Conservation (phyloP, 2,888 invertebrate genomes). For the Oligia latruncula region DNA sequence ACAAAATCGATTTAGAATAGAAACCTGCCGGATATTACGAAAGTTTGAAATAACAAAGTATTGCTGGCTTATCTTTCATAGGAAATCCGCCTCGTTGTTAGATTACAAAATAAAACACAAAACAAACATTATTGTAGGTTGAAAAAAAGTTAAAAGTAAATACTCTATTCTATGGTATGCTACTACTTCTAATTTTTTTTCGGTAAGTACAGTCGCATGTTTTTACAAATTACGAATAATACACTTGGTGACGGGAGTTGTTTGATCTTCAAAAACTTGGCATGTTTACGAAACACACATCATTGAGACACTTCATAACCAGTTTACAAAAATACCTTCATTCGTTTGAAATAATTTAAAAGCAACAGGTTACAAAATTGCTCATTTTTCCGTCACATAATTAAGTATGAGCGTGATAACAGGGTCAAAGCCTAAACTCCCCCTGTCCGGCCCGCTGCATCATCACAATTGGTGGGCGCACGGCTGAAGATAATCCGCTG, state of each 20-base stretch:
- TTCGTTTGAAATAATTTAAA: background rate
- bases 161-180: background rate
- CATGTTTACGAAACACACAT: too few relatives aligned
- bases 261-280: background rate
- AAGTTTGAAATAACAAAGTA: conserved; percentile 43
- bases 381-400: conserved; percentile 67
- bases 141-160: background rate
- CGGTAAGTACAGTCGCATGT: background rate
- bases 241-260: too few relatives aligned
- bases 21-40: conserved; percentile 35
- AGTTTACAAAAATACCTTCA: background rate
- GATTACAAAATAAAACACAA: background rate
- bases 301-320: background rate
- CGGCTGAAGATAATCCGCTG: conserved; percentile 85
- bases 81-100: conserved; percentile 1
- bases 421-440: conserved; percentile 78
- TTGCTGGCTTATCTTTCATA: conserved; percentile 24
- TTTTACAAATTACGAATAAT: background rate
- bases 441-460: conserved; percentile 78
- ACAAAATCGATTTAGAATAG: conserved; percentile 33
- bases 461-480: conserved; percentile 86
- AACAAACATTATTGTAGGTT: background rate
- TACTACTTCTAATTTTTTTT: background rate
- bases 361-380: conserved; percentile 11
- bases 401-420: conserved; percentile 77